Evolutionary conservation across 2,797 vertebrate genomes (phyloP), one percentile per base, ranked within the genome.

Genomic region (Cirrhinus molitorella): DNA sequence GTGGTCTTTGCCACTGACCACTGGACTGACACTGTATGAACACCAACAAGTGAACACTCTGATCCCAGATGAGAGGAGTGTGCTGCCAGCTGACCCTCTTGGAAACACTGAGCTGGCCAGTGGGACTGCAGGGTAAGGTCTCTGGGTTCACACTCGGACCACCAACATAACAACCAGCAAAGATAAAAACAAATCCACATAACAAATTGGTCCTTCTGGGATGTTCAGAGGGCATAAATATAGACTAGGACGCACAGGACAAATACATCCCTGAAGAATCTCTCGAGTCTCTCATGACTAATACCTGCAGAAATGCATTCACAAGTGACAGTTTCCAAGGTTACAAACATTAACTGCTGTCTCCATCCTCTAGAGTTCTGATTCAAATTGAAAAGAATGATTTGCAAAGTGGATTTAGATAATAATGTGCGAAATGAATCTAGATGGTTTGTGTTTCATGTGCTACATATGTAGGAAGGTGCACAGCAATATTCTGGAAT

Each of bases 151-250:
- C 45, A 68, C 83, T 66, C 70, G 28, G 80, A 81, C 83, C 67
- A 74, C 51, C 28, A 65, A 72, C 53, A 77, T 79, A 77, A 83
- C 85, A 83, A 83, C 70, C 63, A 63, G 51, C 63, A 77, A 31
- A 77, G 45, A 40, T 80, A 57, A 83, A 86, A 85, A 85, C 80
- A 87, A 74, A 66, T 34, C 67, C 72, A 47, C 19, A 34, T 71
- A 65, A 78, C 47, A 85, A 88, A 88, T 88, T 88, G 80, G 79
- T 53, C 67, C 87, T 81, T 67, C 61, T 31, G 85, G 83, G 87
- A 84, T 25, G 23, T 66, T 82, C 34, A 79, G 45, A n/a, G 68
- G 75, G 70, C 25, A 68, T 76, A 82, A 72, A 72, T 78, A 68
- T 47, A 79, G 81, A 87, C 73, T 40, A 43, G 66, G 61, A 78